Evolutionary conservation across 2,888 invertebrate genomes (phyloP), one percentile per base, ranked within the genome.

Genomic region (Macrosoma leucophasiata): DNA sequence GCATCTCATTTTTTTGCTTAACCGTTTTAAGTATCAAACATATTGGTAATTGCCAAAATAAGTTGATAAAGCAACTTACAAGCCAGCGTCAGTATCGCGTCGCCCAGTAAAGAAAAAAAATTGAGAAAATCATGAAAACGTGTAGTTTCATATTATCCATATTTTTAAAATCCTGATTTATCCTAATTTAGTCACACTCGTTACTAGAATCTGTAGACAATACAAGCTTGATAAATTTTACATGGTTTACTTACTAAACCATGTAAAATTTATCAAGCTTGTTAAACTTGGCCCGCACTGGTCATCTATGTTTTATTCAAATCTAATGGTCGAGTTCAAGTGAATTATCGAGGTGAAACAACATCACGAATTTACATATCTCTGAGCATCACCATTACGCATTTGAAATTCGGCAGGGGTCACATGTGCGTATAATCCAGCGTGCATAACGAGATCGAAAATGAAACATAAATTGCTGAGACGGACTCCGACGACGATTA

Each of bases 401-500:
- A 59, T 65, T 61, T 54, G 50, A 48, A 60, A 58, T 55, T 61
- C 48, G 56, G n/a, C n/a, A n/a, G 59, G 66, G 73, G 67, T 60
- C 55, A 59, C 58, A 58, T 57, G 58, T 54, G 56, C 64, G 59
- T 62, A 71, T 81, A 78, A 81, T 79, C 79, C 81, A 39, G 58
- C 63, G 61, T 62, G 72, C 73, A 72, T 79, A 82, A 79, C 73
- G 69, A 77, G 78, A 84, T 82, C 79, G 78, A 81, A 79, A 82
- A 84, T 82, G 79, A 81, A 79, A 79, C 84, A 82, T 84, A 84
- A 84, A 82, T 82, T 74, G 74, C 59, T 55, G 58, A 67, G 69
- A 75, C 65, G 73, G 74, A 79, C 78, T 71, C 66, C 69, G 62
- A 65, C 62, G 69, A 66, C 81, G 76, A 84, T 84, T 84, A 82